Base-by-base conservation (phyloP, 2,888 invertebrate species). In the Drosophila nigricruria region DNA sequence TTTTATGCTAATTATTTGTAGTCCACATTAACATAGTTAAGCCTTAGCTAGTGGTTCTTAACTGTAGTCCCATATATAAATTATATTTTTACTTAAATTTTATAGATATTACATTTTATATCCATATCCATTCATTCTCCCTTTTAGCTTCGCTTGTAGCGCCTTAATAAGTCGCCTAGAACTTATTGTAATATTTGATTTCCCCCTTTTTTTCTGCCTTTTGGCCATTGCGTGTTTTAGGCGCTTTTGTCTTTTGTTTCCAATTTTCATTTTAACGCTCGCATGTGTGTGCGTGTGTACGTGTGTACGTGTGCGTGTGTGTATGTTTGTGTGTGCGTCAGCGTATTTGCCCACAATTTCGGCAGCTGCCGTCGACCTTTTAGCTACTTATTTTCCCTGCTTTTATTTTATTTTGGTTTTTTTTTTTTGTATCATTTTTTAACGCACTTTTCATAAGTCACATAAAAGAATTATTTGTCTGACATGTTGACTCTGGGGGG, bases 381-480 rank as follows among this genome's bases (percentile, higher is more conserved):
- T 56, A 14, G 18, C 47, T 38, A 34, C 47, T 66, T 62, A 25
- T 27, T 60, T 52, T 43, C n/a, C 32, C 47, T 45, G 59, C 40
- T 38, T 38, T n/a, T 2, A 10, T 12, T 36, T 9, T 14, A 25
- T 20, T 56, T 30, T 6, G 14, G 14, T 42, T 20, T 25, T 14
- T 14, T 30, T 53, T 70, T 61, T 23, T 52, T n/a, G n/a, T n/a
- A 54, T 43, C 23, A n/a, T 43, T 43, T 30, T 30, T 30, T 1
- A 30, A 32, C 59, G 65, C 61, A 63, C 64, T 74, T 80, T 82
- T 82, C 71, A 74, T 69, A 82, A 82, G 86, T 88, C 86, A 66
- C 71, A 86, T 86, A 65, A 86, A 86, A 64, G 67, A 74, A 88
- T 88, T 88, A 70, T 88, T 80, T 77, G 83, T 83, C 74, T 66